Percentiles rank a stretch among this genome's conserved stretches.
These are phyloP conservation scores for Machimus rusticus DNA, from an alignment of 2,888 invertebrate genomes.

Conservation along the genomic window DNA sequence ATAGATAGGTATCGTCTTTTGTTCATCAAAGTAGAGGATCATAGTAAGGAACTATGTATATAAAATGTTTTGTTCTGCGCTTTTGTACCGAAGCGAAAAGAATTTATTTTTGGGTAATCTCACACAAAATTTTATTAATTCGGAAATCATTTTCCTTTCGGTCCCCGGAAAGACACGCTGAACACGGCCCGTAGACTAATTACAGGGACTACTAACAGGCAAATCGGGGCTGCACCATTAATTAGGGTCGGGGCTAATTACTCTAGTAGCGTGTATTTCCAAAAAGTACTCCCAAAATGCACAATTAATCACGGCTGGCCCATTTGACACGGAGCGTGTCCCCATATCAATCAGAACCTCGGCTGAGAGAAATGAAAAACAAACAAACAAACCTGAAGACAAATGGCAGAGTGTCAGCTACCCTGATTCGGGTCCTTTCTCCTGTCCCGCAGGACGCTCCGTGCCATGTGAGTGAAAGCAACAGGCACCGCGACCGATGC, in stretches of 20 bases:
- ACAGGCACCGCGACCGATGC: neutral
- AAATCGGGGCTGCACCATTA: neutral
- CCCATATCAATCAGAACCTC: slow-evolving; percentile 17
- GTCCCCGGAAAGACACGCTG: neutral
- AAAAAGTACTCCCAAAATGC: neutral
- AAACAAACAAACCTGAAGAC: slow-evolving; percentile 12
- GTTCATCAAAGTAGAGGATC: too few relatives aligned
- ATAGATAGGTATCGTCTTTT: too few relatives aligned
- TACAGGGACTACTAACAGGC: neutral
- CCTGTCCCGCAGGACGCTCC: neutral
- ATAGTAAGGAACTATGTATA: too few relatives aligned
- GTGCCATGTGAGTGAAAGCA: neutral
- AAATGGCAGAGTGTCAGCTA: neutral
- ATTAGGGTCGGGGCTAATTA: slow-evolving; percentile 7
- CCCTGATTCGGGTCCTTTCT: neutral
- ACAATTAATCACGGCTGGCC: neutral
- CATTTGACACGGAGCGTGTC: slow-evolving; percentile 1
- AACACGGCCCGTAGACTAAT: neutral
- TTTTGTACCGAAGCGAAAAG: neutral
- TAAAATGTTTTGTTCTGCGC: neutral
- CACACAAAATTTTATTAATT: neutral
- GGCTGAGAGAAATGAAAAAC: slow-evolving; percentile 21
- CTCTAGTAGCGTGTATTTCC: neutral
- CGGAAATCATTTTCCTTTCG: neutral
- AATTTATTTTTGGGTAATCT: neutral